Base-by-base conservation (phyloP, 2,888 invertebrate genomes). In the Hypselothyrea guttata region DNA sequence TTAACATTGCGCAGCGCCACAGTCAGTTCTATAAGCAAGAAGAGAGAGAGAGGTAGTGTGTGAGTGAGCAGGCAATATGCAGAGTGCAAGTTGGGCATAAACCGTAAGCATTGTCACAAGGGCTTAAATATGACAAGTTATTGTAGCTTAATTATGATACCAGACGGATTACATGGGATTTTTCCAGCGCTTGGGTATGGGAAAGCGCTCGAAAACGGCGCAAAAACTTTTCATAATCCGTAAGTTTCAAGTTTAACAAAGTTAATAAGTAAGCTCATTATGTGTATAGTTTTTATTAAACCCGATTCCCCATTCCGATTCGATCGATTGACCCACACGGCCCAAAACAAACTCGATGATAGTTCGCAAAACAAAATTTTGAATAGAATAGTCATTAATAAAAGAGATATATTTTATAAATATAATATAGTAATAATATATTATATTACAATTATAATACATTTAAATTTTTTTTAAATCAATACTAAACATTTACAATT, bases 1-100 rank as follows among this genome's bases (percentile, higher is more conserved):
- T 92, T 92, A 56, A 94, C 94, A 88, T 94, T 92, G 58, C 93
- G 92, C 64, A 94, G 79, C 58, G 88, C 89, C 63, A 72, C 69
- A 57, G 86, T 76, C 64, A 86, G 77, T 64, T 87, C 90, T 87
- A 78, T 18, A 81, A 67, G 64, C 46, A 12, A 44, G 38, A 55
- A 40, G 15, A 42, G 18, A 49, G 13, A 38, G 55, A 47, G 27
- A 64, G 53, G 30, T 12, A 46, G 51, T 49, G 22, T 31, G 44
- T 35, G 40, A 13, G 28, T 13, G 13, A 22, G 41, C 22, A 30
- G 22, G 27, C 9, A 40, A 28, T 38, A 41, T n/a, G n/a, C n/a
- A n/a, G n/a, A n/a, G n/a, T n/a, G n/a, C n/a, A n/a, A n/a, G 56
- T 44, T 35, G 42, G 37, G 30, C 48, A 44, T 22, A 22, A 22